A percentile compares a stretch with the other conserved stretches of the same genome.
Conservation (phyloP, 2,888 invertebrate genomes). For the Tiliacea aurago region DNA sequence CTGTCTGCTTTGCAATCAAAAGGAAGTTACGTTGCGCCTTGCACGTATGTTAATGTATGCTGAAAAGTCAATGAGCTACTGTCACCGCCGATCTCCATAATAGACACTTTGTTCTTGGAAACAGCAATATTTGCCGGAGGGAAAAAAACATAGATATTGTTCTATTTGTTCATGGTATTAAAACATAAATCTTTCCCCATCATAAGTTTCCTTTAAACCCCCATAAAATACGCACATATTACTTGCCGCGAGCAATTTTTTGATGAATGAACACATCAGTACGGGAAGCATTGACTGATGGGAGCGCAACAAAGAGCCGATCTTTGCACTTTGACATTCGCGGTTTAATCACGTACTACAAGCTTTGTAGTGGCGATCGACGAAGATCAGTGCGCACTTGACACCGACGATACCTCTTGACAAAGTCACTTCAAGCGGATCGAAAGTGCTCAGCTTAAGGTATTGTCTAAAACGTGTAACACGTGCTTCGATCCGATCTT, state of each 20-base stretch:
- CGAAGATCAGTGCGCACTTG: constrained; percentile 83
- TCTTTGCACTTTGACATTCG: constrained; percentile 90
- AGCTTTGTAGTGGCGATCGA: constrained; percentile 75
- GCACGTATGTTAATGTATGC: background rate
- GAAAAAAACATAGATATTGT: constrained; percentile 4
- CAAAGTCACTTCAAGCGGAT: constrained; percentile 80
- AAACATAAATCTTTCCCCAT: constrained; percentile 36
- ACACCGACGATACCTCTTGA: constrained; percentile 85
- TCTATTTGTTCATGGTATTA: constrained; percentile 7
- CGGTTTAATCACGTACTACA: constrained; percentile 89
- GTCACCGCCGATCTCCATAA: background rate
- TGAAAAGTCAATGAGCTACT: background rate
- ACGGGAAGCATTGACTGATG: constrained; percentile 81
- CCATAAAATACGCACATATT: constrained; percentile 64
- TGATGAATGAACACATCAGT: constrained; percentile 87
- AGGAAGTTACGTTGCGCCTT: too few species aligned
- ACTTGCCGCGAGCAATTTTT: constrained; percentile 78
- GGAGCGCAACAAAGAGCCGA: constrained; percentile 82
- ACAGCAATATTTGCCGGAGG: background rate
- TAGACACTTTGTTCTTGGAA: background rate
- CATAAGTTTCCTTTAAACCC: constrained; percentile 52
- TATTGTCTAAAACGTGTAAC: constrained; percentile 71
- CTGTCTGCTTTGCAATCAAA: too few species aligned
- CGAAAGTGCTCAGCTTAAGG: constrained; percentile 66
- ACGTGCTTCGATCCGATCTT: constrained; percentile 72